Evolutionary conservation across 2,113 vertebrate genomes (phyloP).

Genomic region (Phylloscopus trochilus): DNA sequence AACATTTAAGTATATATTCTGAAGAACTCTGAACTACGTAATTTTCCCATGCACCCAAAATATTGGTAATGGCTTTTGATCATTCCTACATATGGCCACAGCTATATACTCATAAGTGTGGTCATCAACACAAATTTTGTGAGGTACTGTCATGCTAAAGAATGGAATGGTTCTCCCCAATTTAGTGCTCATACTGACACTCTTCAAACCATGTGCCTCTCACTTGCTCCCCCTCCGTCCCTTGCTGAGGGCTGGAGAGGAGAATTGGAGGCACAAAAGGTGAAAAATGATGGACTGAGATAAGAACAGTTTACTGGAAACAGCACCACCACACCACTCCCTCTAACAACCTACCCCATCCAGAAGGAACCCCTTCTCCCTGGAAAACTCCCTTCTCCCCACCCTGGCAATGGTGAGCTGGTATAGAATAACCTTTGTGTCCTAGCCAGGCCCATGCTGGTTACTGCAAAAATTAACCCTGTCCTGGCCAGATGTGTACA

Average conservation of each 20-base stretch:
- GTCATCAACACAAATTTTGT: not conserved
- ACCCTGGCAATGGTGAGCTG: not conserved
- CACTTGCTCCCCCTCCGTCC: rapidly evolving
- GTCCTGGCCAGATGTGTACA: not conserved
- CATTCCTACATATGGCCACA: not conserved
- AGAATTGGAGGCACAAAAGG: not conserved
- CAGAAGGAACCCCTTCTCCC: not conserved
- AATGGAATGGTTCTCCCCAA: not conserved
- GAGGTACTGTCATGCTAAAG: not conserved
- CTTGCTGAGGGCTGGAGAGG: not conserved
- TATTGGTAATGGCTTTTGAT: not conserved
- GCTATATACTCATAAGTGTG: not conserved
- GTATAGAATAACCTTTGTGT: not conserved
- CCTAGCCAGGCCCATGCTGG: not conserved
- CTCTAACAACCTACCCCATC: no score
- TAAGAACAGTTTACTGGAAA: not conserved
- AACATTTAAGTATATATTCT: not conserved
- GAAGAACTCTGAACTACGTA: not conserved
- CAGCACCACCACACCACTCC: not conserved
- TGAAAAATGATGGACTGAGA: rapidly evolving
- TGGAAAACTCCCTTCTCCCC: not conserved
- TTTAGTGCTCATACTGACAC: not conserved
- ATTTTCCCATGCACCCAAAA: not conserved
- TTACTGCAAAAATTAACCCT: not conserved
- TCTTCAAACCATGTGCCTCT: not conserved